These are phyloP conservation scores for Pammene aurita DNA, from an alignment of 2,888 invertebrate genomes.

Conservation along the genomic window DNA sequence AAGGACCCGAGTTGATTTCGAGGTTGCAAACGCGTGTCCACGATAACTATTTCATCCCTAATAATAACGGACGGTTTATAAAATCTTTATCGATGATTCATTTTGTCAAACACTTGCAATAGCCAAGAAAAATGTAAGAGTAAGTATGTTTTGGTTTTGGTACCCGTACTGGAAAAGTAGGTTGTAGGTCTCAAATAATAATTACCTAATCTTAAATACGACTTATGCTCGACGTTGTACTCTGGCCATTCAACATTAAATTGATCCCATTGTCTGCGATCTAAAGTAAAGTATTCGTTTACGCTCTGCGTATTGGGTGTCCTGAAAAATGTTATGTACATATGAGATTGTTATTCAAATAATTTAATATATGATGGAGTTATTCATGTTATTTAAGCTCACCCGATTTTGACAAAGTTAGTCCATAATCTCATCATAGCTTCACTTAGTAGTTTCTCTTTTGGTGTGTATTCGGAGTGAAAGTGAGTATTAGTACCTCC, in stretches of 20 bases:
- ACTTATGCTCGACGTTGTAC: conserved; percentile 88
- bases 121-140: too few relatives aligned
- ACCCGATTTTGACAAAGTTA: conserved; percentile 96
- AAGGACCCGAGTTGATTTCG: too few relatives aligned
- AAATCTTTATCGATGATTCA: too few relatives aligned
- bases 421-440: conserved; percentile 94
- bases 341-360: background rate
- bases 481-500: conserved; percentile 87
- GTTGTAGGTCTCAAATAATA: conserved; percentile 25
- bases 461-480: conserved; percentile 87
- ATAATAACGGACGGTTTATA: too few relatives aligned
- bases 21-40: too few relatives aligned
- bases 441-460: conserved; percentile 92
- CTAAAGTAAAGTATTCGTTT: conserved; percentile 85
- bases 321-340: conserved; percentile 67
- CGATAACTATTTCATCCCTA: too few relatives aligned
- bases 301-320: conserved; percentile 90
- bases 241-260: conserved; percentile 93
- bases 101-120: too few relatives aligned
- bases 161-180: too few relatives aligned
- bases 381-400: conserved; percentile 55
- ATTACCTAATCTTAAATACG: conserved; percentile 90
- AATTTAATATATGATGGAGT: background rate
- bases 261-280: conserved; percentile 86
- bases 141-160: too few relatives aligned